Evolutionary conservation across 2,888 invertebrate genomes (phyloP), one percentile per base, ranked within the genome.

Genomic region (Lasioglossum calceatum): DNA sequence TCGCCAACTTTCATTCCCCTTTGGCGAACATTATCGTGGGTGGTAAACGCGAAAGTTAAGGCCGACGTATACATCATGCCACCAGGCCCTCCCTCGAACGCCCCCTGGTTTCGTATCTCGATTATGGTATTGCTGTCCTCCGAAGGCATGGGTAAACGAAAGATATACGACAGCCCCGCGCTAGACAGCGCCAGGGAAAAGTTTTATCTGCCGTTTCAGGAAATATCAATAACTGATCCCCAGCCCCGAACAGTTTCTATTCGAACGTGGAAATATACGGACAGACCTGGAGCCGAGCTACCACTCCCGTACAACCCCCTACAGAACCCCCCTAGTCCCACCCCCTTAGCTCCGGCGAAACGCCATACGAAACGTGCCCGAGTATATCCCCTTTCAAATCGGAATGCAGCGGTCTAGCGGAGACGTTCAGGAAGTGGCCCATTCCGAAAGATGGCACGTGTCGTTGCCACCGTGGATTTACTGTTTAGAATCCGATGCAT

Each of bases 171-270:
- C 61, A 73, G 73, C 50, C 75, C 19, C 27, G 42, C 16, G 50
- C 58, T 42, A 80, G 83, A 79, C 50, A 76, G 74, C 67, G 47
- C 67, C 77, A 54, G 67, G 79, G 70, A 79, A 81, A 88, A 84
- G 81, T 81, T 87, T 88, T 88, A 88, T 87, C 87, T 58, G 75
- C 70, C 87, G 77, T 87, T 87, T 58, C 84, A 76, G 81, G 79
- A 74, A 88, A 88, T 88, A 88, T 87, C 87, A 87, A 87, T 88
- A 87, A 88, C 87, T 72, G 87, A 88, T 88, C 84, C 84, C 77
- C 76, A 75, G 79, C 84, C 75, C 67, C 75, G 58, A 74, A 77
- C 79, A 70, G 79, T 84, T 84, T 72, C 87, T 84, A 87, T 88
- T 82, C 84, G 64, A 73, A 77, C 82, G 50, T 75, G 72, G 87